Conservation (phyloP, 2,888 invertebrate species). For the Hanleya hanleyi region DNA sequence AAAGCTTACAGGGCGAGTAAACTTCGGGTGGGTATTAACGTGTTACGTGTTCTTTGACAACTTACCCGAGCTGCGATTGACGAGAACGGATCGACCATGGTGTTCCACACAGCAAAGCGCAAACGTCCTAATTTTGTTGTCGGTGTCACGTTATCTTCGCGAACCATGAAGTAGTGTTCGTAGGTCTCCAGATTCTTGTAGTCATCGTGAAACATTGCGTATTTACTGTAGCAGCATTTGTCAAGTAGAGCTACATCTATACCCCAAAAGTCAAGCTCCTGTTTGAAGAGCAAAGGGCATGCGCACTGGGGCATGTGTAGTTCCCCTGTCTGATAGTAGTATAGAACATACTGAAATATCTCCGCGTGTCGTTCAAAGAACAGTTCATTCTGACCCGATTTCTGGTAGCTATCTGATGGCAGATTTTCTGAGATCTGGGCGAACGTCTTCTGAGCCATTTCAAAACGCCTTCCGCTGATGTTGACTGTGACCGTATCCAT, state of each 20-base stretch:
- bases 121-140: conserved; percentile 25
- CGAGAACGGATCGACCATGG: conserved; percentile 45
- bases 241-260: conserved; percentile 26
- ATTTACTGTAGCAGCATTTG: conserved; percentile 44
- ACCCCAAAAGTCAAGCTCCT: conserved; percentile 45
- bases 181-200: conserved; percentile 34
- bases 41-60: too few species aligned
- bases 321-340: conserved; percentile 26
- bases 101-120: too few species aligned
- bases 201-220: conserved; percentile 38
- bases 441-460: conserved; percentile 14
- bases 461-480: conserved; percentile 25
- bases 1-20: too few species aligned
- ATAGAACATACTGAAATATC: conserved; percentile 21
- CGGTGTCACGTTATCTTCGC: conserved; percentile 7
- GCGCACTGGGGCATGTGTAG: conserved; percentile 24
- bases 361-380: conserved; percentile 25
- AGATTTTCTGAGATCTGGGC: not conserved
- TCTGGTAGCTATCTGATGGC: not conserved
- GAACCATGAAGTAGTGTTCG: conserved; percentile 30
- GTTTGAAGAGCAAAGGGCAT: conserved; percentile 23
- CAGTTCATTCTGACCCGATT: not conserved
- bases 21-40: too few species aligned
- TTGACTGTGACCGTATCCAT: conserved; percentile 18
- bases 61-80: conserved; percentile 25